These are phyloP conservation scores for Troilus luridus DNA, from an alignment of 2,888 invertebrate species.

Conservation along the genomic window DNA sequence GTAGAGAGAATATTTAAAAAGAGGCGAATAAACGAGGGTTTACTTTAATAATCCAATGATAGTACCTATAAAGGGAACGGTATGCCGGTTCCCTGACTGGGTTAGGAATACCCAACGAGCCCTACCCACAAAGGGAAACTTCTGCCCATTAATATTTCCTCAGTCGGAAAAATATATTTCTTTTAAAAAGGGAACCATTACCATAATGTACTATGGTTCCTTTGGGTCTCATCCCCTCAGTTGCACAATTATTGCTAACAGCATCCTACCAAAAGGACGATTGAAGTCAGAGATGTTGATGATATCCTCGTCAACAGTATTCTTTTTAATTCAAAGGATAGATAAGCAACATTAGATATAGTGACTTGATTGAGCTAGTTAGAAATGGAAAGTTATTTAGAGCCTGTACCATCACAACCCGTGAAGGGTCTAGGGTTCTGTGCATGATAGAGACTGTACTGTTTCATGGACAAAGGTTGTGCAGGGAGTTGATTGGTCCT, in stretches of 20 bases:
- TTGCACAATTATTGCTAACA: not conserved
- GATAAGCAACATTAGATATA: too few species aligned
- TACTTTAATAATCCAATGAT: not conserved
- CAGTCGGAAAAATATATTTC: not conserved
- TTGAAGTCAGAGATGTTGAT: too few species aligned
- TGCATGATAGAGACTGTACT: too few species aligned
- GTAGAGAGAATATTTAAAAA: not conserved
- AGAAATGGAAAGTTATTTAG: too few species aligned
- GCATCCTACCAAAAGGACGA: not conserved
- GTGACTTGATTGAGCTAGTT: too few species aligned
- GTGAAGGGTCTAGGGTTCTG: too few species aligned
- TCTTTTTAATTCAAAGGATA: too few species aligned
- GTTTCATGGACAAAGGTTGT: too few species aligned
- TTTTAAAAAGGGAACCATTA: not conserved
- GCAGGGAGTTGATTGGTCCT: too few species aligned
- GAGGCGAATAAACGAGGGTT: not conserved
- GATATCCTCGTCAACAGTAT: not conserved
- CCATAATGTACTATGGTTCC: not conserved
- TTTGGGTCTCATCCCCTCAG: not conserved
- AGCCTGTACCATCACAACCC: too few species aligned
- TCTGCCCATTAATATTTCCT: constrained; percentile 1
- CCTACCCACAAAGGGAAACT: constrained; percentile 9
- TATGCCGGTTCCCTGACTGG: not conserved
- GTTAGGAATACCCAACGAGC: not conserved
- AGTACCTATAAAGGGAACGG: not conserved